A percentile compares a stretch with the other conserved stretches of the same genome.
Evolutionary conservation across 2,888 invertebrate species (phyloP).

Genomic region (Lithophane ornitopus): DNA sequence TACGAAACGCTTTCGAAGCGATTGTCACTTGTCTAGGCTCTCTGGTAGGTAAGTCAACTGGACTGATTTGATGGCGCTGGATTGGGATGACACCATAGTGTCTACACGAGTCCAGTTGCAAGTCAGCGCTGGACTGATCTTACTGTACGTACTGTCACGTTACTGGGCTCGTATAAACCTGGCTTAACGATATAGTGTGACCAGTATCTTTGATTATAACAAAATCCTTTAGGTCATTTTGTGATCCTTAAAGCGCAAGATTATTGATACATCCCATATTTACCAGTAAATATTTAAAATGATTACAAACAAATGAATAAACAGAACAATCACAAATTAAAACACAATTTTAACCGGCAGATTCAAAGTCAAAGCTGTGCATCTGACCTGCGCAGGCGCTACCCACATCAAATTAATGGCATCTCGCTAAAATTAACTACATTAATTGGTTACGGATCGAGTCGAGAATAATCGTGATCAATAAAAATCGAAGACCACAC

Average conservation of each 20-base stretch:
- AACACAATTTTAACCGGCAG: constrained; percentile 17
- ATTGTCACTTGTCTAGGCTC: too few species aligned
- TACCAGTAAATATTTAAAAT: not conserved
- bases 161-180: too few species aligned
- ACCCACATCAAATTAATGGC: constrained; percentile 57
- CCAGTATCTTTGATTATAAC: not conserved
- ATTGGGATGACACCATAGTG: too few species aligned
- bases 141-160: too few species aligned
- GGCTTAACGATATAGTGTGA: too few species aligned
- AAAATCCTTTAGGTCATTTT: not conserved
- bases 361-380: constrained; percentile 42
- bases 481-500: constrained; percentile 58
- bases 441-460: constrained; percentile 57
- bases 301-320: constrained; percentile 18
- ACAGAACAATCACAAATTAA: constrained; percentile 29
- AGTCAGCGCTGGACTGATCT: too few species aligned
- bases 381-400: constrained; percentile 32
- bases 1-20: too few species aligned
- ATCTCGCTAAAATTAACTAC: constrained; percentile 60
- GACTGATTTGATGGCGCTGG: too few species aligned
- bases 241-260: not conserved
- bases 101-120: too few species aligned
- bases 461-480: constrained; percentile 55
- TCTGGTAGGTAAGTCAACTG: too few species aligned
- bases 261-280: not conserved